Evolutionary conservation across 2,797 vertebrate genomes (phyloP).

Genomic region (Sebastes vulpes): DNA sequence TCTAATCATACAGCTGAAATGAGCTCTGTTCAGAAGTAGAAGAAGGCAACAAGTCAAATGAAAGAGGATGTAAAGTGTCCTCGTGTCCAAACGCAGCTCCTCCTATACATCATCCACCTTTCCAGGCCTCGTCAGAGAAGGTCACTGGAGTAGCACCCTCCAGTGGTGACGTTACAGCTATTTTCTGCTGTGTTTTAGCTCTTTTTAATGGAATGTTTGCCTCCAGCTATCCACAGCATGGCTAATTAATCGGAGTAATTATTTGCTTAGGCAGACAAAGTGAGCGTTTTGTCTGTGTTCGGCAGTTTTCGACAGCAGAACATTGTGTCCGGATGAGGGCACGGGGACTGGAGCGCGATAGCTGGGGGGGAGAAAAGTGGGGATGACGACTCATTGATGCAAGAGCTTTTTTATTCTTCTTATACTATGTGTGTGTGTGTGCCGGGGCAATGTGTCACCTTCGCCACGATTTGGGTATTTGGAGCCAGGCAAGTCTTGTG

Average conservation of each 20-base stretch:
- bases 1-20: neutral
- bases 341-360: conserved; percentile 51
- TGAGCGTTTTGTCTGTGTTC: conserved; percentile 82
- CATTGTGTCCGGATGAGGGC: conserved; percentile 79
- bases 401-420: conserved; percentile 28
- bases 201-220: conserved; percentile 80
- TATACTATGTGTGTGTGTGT: conserved; percentile 6
- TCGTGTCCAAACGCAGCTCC: conserved; percentile 17
- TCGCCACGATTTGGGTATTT: conserved; percentile 22
- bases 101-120: conserved; percentile 47
- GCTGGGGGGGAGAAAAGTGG: conserved; percentile 32
- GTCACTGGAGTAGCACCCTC: conserved; percentile 70
- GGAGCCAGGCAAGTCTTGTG: conserved; percentile 9
- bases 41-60: conserved; percentile 33
- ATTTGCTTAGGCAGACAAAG: conserved; percentile 88
- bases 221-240: conserved; percentile 84
- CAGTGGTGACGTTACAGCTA: conserved; percentile 66
- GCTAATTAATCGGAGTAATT: conserved; percentile 88
- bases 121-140: conserved; percentile 63
- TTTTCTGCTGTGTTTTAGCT: conserved; percentile 78
- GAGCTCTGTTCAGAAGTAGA: neutral
- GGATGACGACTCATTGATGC: conserved; percentile 55
- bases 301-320: conserved; percentile 83
- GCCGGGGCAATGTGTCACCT: conserved; percentile 16
- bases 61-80: conserved; percentile 27